Evolutionary conservation across 2,113 vertebrate genomes (phyloP), one percentile per base, ranked within the genome.

Genomic region (Dunckerocampus dactyliophorus): DNA sequence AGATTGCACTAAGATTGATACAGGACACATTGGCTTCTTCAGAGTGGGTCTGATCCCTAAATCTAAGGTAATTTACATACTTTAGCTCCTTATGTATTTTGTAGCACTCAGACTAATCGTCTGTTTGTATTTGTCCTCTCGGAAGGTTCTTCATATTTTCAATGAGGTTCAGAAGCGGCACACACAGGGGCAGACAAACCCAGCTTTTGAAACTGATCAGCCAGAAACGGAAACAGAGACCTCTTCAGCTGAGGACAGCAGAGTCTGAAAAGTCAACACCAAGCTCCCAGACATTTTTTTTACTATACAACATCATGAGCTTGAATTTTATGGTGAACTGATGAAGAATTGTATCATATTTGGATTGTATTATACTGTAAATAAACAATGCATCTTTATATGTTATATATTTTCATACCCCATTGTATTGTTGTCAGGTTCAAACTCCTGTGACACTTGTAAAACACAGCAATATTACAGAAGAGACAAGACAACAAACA

Each of bases 1-100:
- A n/a, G 92, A 95, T 84, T 96, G 94, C 81, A 95, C 94, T 51
- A 94, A 91, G 74, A 93, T 95, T 0, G 88, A 93, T 59, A 89
- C 79, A 0, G 93, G 93, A 6, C 86, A 83, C 19, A 88, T 96
- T 5, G 91, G 91, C 0, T 95, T 95, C 86, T 95, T 94, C 80
- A 89, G 94, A 67, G 92, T 94, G 0, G 94, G 94, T 2, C 87
- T 95, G 59, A 84, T 95, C 75, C 93, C 94, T 22, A 95, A 95
- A 75, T 90, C 93, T 4, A 90, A 95, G 93, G 94, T 96, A 85
- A 37, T 11, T 57, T n/a, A 42, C 31, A 59, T 6, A 20, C 6
- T 17, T 15, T n/a, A 1, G 10, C n/a, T 56, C 21, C 37, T 12
- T 6, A 53, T 61, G 10, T n/a, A 8, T 39, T 22, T 5, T 47